Base-by-base conservation (phyloP, 2,797 vertebrate genomes). In the Trachops cirrhosus region DNA sequence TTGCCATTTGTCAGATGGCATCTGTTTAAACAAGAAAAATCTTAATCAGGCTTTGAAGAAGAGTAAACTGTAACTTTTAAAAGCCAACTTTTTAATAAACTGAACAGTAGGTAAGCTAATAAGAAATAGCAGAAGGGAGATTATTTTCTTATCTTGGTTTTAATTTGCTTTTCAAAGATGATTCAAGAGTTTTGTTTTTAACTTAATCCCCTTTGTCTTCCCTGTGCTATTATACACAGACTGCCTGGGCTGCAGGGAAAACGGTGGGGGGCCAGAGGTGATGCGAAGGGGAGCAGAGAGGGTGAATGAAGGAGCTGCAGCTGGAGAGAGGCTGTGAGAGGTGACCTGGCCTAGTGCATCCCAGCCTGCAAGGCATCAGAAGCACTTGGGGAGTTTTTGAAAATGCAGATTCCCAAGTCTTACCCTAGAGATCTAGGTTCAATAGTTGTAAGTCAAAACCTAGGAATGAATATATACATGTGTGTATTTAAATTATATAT, bases 11-110 rank as follows among this genome's bases (percentile, higher is more conserved):
- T 73, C 79, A 75, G 48, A 84, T 22, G 24, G 34, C 22, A 67
- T 59, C 73, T 95, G 46, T 50, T 86, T 87, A 22, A 94, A 88
- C 82, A 88, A 62, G 62, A 83, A 68, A 91, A 95, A 52, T 64
- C 39, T 52, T 70, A 64, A 86, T 41, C 24, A 62, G 50, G 21
- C 64, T 94, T 86, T 57, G 52, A 48, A 70, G 94, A 86, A 74
- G 22, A 91, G 70, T 84, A 90, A 67, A 67, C 46, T 50, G 44
- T 16, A 59, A 70, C 37, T 71, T 71, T 85, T 68, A 6, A 52
- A 62, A 91, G 44, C 39, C 67, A 41, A 71, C 8, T 50, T 71
- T 85, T 90, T 64, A 71, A 78, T 54, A 39, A 79, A 54, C n/a
- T 64, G n/a, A 85, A 83, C 16, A 80, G 34, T 37, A 39, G 46